These are phyloP conservation scores for Lysiphlebus fabarum DNA, from an alignment of 1,140 invertebrate genomes.

Conservation along the genomic window DNA sequence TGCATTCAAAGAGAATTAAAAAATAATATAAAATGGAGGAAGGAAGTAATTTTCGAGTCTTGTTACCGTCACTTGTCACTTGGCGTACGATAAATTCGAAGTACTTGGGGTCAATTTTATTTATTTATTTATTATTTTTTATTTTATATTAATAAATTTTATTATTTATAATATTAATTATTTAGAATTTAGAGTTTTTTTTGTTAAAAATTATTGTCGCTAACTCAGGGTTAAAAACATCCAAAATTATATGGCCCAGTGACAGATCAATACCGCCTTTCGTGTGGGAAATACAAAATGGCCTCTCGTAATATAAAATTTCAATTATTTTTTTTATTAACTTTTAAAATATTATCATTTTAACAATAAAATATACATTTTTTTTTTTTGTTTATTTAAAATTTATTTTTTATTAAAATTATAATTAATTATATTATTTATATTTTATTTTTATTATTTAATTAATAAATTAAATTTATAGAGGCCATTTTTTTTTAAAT, in stretches of 20 bases:
- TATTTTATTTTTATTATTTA: no score
- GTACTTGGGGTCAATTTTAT: not conserved
- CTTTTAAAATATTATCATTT: not conserved
- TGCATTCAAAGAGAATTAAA: not conserved
- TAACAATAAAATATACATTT: no score
- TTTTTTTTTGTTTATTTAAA: no score
- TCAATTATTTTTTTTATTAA: conserved; percentile 12
- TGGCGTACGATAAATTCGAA: conserved; percentile 12
- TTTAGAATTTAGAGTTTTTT: not conserved
- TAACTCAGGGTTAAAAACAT: conserved; percentile 12
- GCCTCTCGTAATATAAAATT: conserved; percentile 39
- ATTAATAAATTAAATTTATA: no score
- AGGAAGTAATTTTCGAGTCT: conserved; percentile 21
- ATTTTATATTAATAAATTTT: not conserved
- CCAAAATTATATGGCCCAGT: conserved; percentile 33
- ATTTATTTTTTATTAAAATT: no score
- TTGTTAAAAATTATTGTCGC: conserved; percentile 1
- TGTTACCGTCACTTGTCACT: conserved; percentile 13
- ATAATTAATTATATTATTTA: no score
- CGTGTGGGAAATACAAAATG: conserved; percentile 54
- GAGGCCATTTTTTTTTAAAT: no score
- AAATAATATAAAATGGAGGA: not conserved
- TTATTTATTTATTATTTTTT: conserved; percentile 2
- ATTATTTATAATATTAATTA: not conserved
- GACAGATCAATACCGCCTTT: conserved; percentile 54